Conservation (phyloP, 2,888 invertebrate species). For the Minunthozetes semirufus region DNA sequence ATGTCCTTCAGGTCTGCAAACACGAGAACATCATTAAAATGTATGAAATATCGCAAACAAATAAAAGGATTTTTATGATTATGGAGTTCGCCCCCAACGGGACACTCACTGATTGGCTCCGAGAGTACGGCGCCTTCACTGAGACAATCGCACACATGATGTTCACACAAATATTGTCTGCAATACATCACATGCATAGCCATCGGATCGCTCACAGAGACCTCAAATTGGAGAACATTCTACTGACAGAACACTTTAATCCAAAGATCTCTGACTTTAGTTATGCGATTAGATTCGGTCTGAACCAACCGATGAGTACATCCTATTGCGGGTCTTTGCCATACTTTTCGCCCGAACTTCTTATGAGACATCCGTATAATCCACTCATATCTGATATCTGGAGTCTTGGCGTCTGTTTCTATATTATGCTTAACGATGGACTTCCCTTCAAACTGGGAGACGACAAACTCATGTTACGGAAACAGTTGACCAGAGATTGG, state of each 20-base stretch:
- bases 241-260: conserved; percentile 81
- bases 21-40: conserved; percentile 48
- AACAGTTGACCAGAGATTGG: conserved; percentile 26
- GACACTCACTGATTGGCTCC: conserved; percentile 49
- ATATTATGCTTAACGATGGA: conserved; percentile 28
- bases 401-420: conserved; percentile 36
- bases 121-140: conserved; percentile 42
- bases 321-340: conserved; percentile 32
- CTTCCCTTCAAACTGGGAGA: conserved; percentile 25
- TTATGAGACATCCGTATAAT: conserved; percentile 22
- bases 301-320: too few relatives aligned
- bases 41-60: conserved; percentile 45
- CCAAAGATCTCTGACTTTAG: conserved; percentile 57
- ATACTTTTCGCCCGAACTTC: conserved; percentile 34
- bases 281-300: not conserved
- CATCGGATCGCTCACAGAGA: conserved; percentile 63
- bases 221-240: conserved; percentile 86
- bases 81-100: conserved; percentile 50
- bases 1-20: conserved; percentile 46
- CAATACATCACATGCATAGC: conserved; percentile 23
- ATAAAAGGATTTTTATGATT: conserved; percentile 45
- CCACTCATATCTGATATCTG: conserved; percentile 33
- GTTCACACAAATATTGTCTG: not conserved
- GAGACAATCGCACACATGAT: not conserved
- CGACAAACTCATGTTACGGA: conserved; percentile 5